Conservation (phyloP, 1,140 invertebrate species). For the Drosophila burlai region DNA sequence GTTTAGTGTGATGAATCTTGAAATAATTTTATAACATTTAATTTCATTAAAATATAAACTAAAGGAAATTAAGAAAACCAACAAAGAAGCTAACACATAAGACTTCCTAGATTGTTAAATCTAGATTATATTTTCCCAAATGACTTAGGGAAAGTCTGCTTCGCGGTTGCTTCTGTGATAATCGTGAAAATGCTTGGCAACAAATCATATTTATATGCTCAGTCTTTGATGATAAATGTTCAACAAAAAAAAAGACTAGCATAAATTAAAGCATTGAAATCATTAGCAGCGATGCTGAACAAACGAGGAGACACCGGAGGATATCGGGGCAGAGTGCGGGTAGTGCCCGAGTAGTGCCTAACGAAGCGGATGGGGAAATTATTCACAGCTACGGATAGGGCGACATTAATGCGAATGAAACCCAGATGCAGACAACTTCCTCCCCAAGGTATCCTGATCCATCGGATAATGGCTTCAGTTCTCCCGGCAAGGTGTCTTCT, state of each 20-base stretch:
- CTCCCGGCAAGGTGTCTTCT: constrained; percentile 58
- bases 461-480: constrained; percentile 2
- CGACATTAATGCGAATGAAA: constrained; percentile 53
- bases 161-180: constrained; percentile 10
- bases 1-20: not conserved
- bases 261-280: constrained; percentile 78
- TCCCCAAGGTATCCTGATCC: constrained; percentile 44
- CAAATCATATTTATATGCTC: constrained; percentile 61
- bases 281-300: constrained; percentile 82
- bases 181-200: constrained; percentile 34
- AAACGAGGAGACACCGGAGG: constrained; percentile 65
- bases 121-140: not conserved
- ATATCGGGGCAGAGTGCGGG: not conserved
- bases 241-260: constrained; percentile 41
- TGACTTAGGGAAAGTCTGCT: not conserved
- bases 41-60: too few relatives aligned
- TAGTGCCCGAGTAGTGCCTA: not conserved
- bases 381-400: constrained; percentile 78
- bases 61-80: not conserved
- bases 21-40: too few relatives aligned
- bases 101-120: not conserved
- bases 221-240: constrained; percentile 76
- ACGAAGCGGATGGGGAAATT: constrained; percentile 78
- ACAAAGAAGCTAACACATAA: too few relatives aligned
- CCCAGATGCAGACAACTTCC: constrained; percentile 23